Evolutionary conservation across 2,113 vertebrate species (phyloP), one percentile per base, ranked within the genome.

Genomic region (Hemicordylus capensis): DNA sequence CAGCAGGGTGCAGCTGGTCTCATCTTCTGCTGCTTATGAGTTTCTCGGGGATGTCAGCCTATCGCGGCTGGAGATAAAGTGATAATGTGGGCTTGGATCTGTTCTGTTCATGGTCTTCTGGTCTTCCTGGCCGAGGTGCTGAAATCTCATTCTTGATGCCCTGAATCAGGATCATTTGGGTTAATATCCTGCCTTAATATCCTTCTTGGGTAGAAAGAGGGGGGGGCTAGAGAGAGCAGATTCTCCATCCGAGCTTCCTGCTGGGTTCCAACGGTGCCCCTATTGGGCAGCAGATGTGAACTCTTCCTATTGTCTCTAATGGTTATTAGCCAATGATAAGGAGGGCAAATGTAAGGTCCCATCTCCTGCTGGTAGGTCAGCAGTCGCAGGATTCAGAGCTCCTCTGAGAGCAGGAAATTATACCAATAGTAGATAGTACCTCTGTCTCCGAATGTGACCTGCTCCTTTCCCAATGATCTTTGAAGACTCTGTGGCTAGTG

Each of bases 281-380:
- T 96, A 86, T 94, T 91, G 95, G 96, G 96, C 95, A 97, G 98
- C 98, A 99, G 98, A 98, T 99, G 98, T 96, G 96, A 96, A 93
- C 94, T 88, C 89, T 94, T 79, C 86, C 89, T 90, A 88, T 94
- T 93, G 95, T 95, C 97, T 95, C 96, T 95, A 94, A 96, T 96
- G 97, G 96, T 97, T 97, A 97, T 97, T 97, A 96, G 93, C 96
- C 96, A 95, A 95, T 96, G 94, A 97, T 96, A 96, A 96, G 92
- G 94, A 95, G 95, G 96, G 97, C 96, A 97, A 97, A 96, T 95
- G 95, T 93, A 91, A 81, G 97, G 97, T 98, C 96, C 95, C 88
- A 92, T 92, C 93, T 95, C 97, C 96, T 1, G 93, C 97, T 92
- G 93, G 94, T 95, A 96, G 98, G 98, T 97, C 97, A 97, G 95